Evolutionary conservation across 1,140 invertebrate genomes (phyloP).

Genomic region (Protaetia brevitarsis): DNA sequence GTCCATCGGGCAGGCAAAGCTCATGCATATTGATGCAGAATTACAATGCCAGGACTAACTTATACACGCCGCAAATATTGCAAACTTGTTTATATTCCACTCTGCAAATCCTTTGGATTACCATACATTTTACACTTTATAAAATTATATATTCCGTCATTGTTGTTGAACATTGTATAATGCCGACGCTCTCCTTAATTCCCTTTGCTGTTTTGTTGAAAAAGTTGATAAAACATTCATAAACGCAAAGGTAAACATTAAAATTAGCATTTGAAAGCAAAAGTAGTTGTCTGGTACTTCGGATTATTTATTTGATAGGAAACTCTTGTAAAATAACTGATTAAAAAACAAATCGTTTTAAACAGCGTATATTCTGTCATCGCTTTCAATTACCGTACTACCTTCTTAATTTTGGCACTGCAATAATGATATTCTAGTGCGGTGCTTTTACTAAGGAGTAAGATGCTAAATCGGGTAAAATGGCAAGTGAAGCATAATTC

Average conservation of each 20-base stretch:
- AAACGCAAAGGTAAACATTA: neutral
- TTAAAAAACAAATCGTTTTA: no score
- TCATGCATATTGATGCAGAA: constrained; percentile 29
- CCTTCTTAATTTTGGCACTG: no score
- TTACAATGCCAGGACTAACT: constrained; percentile 26
- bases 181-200: neutral
- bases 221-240: neutral
- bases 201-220: neutral
- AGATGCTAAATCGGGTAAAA: no score
- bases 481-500: no score
- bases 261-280: neutral
- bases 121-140: constrained; percentile 29
- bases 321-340: no score
- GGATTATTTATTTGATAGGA: no score
- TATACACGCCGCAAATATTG: constrained; percentile 26
- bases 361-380: no score
- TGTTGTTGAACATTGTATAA: constrained; percentile 19
- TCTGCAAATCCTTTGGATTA: constrained; percentile 28
- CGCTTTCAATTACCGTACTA: no score
- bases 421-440: no score
- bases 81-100: constrained; percentile 29
- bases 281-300: neutral
- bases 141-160: constrained; percentile 28
- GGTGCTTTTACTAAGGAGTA: no score
- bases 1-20: constrained; percentile 19